Evolutionary conservation across 2,888 invertebrate genomes (phyloP), one percentile per base, ranked within the genome.

Genomic region (Zeuzera pyrina): DNA sequence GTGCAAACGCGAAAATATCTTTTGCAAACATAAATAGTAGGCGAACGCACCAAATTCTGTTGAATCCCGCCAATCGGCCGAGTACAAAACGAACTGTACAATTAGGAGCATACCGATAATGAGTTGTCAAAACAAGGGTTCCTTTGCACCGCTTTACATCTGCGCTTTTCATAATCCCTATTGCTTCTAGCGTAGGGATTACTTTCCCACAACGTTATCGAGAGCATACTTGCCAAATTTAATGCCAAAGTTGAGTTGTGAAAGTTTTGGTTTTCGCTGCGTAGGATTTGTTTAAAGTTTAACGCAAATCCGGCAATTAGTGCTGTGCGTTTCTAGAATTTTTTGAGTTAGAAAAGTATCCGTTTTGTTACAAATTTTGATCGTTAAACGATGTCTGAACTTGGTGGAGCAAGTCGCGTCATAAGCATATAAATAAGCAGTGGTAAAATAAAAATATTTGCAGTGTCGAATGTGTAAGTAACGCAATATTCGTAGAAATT

Each of bases 71-170:
- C 40, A 41, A 35, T 36, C 35, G 55, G 39, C 25, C 25, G 28
- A 31, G 19, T 23, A 15, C 10, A 30, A 42, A 66, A 64, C 64
- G 61, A 60, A 63, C 59, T 53, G 58, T 52, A 72, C 77, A 79
- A 71, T 78, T 79, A 78, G 68, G 67, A 66, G 60, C 55, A 61
- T 56, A 61, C 67, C 68, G 65, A 73, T 79, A 79, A 79, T 79
- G 72, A 76, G 65, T 79, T 81, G 71, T 78, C 74, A 78, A 79
- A 79, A 81, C 77, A 81, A 70, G 67, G 65, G 66, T 49, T 59
- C 49, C 45, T 42, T 41, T 22, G 45, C 41, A 37, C 56, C 45
- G 49, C 46, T 30, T 43, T 34, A 45, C 39, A 31, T 39, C 39
- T 31, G 35, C 39, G 30, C 15, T 29, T 29, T 26, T 34, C 36